Conservation (phyloP, 2,888 invertebrate genomes). For the Spisula solida region DNA sequence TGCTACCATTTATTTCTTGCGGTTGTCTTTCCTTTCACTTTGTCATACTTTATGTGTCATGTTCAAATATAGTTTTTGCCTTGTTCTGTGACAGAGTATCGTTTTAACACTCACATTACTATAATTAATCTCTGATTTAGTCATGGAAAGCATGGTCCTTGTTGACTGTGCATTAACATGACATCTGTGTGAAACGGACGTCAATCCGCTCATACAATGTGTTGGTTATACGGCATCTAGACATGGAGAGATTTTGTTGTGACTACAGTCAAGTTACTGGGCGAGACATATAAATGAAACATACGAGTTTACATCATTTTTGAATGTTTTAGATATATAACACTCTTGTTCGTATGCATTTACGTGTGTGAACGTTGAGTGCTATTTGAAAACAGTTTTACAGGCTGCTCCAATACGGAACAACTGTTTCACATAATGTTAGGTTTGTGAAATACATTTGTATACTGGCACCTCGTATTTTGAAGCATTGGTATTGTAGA, state of each 20-base stretch:
- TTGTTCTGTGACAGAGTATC: slow-evolving; percentile 10
- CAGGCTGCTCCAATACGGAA: no score
- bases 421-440: no score
- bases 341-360: not conserved
- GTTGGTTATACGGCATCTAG: not conserved
- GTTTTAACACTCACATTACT: slow-evolving; percentile 5
- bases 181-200: slow-evolving; percentile 1
- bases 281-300: not conserved
- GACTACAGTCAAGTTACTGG: not conserved
- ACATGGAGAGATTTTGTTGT: not conserved
- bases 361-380: not conserved
- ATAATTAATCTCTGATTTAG: slow-evolving; percentile 7
- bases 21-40: slow-evolving; percentile 4
- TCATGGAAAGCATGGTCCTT: slow-evolving; percentile 11
- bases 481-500: no score
- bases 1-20: not conserved
- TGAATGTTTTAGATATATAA: not conserved
- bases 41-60: slow-evolving; percentile 10
- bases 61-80: slow-evolving; percentile 17
- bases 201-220: not conserved
- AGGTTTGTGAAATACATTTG: no score
- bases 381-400: no score
- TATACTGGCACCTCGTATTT: no score
- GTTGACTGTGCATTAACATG: slow-evolving; percentile 21
- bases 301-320: not conserved